These are phyloP conservation scores for Corythornis cristatus DNA, from an alignment of 2,113 vertebrate species.

Conservation along the genomic window DNA sequence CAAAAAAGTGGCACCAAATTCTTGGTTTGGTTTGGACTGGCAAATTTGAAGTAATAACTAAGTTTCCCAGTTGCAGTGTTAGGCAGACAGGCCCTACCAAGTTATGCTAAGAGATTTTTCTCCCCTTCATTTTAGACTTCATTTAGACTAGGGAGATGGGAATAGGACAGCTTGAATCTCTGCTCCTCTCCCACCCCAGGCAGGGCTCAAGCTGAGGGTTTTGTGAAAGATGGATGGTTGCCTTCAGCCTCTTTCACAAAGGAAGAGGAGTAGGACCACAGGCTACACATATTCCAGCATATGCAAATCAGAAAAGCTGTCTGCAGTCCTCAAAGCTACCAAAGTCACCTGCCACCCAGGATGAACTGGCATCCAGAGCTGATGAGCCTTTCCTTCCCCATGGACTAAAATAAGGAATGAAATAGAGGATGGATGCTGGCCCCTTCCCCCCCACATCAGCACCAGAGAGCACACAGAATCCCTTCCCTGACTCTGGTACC, in stretches of 20 bases:
- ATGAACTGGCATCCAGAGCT: neutral
- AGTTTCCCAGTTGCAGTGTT: neutral
- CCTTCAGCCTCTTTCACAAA: neutral
- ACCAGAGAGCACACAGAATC: neutral
- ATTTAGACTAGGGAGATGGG: neutral
- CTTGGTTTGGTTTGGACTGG: neutral
- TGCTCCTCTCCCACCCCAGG: neutral
- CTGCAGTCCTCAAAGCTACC: neutral
- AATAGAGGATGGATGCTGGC: neutral
- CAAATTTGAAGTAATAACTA: neutral
- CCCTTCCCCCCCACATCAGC: neutral
- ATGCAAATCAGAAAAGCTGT: neutral
- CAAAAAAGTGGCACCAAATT: neutral
- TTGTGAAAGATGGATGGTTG: neutral
- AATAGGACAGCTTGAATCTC: neutral
- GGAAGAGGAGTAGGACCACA: neutral
- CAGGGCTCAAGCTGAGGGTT: neutral
- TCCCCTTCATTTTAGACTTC: neutral
- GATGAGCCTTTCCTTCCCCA: neutral
- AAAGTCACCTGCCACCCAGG: neutral
- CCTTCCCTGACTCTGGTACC: neutral
- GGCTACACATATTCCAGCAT: neutral
- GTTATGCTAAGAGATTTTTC: neutral
- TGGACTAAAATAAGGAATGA: rapidly evolving
- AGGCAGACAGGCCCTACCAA: neutral